Conservation (phyloP, 1,140 invertebrate genomes). For the Papilio aristodemus region DNA sequence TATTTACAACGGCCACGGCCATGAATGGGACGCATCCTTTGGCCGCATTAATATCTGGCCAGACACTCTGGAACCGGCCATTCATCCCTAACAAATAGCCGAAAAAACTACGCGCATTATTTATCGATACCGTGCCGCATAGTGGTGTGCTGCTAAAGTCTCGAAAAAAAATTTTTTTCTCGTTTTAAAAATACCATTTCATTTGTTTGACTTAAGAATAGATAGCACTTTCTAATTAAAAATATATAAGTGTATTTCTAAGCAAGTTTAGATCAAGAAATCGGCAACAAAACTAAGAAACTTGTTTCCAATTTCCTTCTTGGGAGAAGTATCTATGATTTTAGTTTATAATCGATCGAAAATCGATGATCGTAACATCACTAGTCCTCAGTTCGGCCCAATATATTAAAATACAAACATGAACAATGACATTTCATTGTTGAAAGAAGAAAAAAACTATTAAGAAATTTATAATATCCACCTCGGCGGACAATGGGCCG, state of each 20-base stretch:
- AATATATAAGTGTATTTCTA: too few species aligned
- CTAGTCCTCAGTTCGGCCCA: slow-evolving; percentile 53
- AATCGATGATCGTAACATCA: slow-evolving; percentile 2
- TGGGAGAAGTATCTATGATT: neutral
- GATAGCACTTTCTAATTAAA: neutral
- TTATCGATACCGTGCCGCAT: slow-evolving; percentile 62
- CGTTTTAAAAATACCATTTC: neutral
- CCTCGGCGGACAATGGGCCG: slow-evolving; percentile 53
- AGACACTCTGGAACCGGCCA: slow-evolving; percentile 67
- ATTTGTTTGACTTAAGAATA: neutral
- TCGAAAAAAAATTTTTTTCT: neutral
- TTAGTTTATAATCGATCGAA: neutral
- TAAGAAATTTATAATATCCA: slow-evolving; percentile 62
- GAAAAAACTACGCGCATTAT: slow-evolving; percentile 66
- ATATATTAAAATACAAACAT: slow-evolving; percentile 76
- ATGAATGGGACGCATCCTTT: slow-evolving; percentile 55
- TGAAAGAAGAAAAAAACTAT: slow-evolving; percentile 63
- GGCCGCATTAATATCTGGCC: slow-evolving; percentile 59
- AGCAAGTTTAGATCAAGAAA: too few species aligned
- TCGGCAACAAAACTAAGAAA: too few species aligned
- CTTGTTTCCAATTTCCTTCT: too few species aligned
- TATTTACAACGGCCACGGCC: slow-evolving; percentile 32
- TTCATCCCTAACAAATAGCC: slow-evolving; percentile 64
- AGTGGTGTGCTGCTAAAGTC: slow-evolving; percentile 1
- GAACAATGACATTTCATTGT: slow-evolving; percentile 71